Evolutionary conservation across 2,797 vertebrate genomes (phyloP).

Genomic region (Coracias cyanogaster): DNA sequence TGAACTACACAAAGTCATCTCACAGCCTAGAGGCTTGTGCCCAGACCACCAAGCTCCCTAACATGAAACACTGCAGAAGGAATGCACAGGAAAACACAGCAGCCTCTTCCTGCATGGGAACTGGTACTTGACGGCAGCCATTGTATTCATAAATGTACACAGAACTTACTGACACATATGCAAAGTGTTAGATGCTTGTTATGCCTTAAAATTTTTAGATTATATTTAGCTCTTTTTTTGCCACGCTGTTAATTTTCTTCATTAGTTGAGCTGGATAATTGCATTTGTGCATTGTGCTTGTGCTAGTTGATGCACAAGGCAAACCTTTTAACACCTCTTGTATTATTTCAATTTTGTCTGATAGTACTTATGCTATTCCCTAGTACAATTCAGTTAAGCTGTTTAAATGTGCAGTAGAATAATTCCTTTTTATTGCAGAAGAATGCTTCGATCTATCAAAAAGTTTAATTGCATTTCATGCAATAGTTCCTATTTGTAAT

Average conservation of each 20-base stretch:
- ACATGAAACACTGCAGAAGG: not conserved
- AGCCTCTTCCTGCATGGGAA: not conserved
- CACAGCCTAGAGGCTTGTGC: not conserved
- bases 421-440: conserved; percentile 55
- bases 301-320: not conserved
- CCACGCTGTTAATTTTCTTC: conserved; percentile 27
- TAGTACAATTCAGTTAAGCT: conserved; percentile 45
- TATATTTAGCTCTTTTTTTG: conserved; percentile 32
- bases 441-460: conserved; percentile 74
- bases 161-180: not conserved
- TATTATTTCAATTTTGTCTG: not conserved
- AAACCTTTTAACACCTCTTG: not conserved
- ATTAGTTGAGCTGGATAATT: conserved; percentile 38
- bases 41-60: not conserved
- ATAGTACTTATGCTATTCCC: not conserved
- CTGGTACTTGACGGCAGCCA: not conserved
- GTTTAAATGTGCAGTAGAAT: conserved; percentile 44
- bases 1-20: not conserved
- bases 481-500: conserved; percentile 69
- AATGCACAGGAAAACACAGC: not conserved
- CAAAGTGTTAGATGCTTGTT: not conserved
- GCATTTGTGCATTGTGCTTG: conserved; percentile 18
- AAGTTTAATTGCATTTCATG: conserved; percentile 76
- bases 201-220: not conserved
- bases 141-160: not conserved